Evolutionary conservation across 2,113 vertebrate species (phyloP).

Genomic region (Rynchops niger): DNA sequence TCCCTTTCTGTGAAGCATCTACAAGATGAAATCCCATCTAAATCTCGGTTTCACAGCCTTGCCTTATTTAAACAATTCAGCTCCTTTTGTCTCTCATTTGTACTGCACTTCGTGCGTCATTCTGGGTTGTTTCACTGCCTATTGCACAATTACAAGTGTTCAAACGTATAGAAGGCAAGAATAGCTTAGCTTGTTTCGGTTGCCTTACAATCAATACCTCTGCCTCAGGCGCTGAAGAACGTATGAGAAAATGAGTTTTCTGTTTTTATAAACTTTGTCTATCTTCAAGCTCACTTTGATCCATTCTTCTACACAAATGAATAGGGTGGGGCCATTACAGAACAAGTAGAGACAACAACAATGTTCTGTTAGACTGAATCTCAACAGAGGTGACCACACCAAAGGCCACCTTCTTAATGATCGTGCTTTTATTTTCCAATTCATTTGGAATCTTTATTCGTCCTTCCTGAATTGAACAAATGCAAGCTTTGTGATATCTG

Average conservation of each 20-base stretch:
- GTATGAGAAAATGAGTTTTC: slow-evolving; percentile 46
- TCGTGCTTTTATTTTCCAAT: neutral
- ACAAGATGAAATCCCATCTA: neutral
- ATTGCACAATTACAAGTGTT: slow-evolving; percentile 21
- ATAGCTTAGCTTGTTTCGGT: slow-evolving; percentile 39
- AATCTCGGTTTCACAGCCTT: neutral
- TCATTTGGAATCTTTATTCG: neutral
- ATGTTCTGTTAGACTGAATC: slow-evolving; percentile 17
- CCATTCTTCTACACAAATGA: slow-evolving; percentile 48
- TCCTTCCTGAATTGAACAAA: slow-evolving; percentile 7
- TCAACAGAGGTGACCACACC: slow-evolving; percentile 43
- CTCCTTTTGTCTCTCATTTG: slow-evolving; percentile 54
- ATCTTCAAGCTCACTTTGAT: slow-evolving; percentile 69
- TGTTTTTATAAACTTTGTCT: slow-evolving; percentile 63
- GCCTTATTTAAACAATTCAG: slow-evolving; percentile 50
- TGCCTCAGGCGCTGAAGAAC: slow-evolving; percentile 39
- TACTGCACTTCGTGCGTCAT: neutral
- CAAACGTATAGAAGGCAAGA: slow-evolving; percentile 3
- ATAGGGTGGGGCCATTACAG: slow-evolving; percentile 29
- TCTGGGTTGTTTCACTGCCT: neutral
- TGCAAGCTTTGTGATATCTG: neutral
- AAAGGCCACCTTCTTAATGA: slow-evolving; percentile 23
- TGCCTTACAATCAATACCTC: slow-evolving; percentile 67
- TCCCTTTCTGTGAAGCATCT: neutral
- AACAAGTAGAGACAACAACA: slow-evolving; percentile 31